phyloP scores from a whole-genome alignment of 2,888 invertebrate genomes.

The Drosophila merina region DNA sequence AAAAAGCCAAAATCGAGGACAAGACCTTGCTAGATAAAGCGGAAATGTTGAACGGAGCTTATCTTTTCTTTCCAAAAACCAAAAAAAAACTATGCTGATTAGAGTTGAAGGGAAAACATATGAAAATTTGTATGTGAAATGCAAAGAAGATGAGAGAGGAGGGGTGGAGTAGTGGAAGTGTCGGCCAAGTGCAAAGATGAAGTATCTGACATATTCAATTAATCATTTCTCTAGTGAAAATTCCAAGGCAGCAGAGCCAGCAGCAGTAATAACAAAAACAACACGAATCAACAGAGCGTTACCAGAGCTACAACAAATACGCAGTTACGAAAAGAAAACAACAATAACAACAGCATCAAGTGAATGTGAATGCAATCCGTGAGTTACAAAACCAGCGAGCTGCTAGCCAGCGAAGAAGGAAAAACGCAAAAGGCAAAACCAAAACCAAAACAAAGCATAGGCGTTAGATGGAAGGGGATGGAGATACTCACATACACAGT shows the following conservation, averaged over 20 bases:
- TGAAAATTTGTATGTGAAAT: not conserved
- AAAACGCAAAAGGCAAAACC: constrained; percentile 63
- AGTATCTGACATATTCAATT: constrained; percentile 71
- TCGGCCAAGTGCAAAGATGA: constrained; percentile 64
- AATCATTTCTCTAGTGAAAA: constrained; percentile 73
- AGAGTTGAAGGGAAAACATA: constrained; percentile 12
- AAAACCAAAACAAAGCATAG: constrained; percentile 73
- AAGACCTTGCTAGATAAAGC: constrained; percentile 24
- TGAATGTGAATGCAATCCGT: constrained; percentile 59
- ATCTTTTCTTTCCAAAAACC: constrained; percentile 25
- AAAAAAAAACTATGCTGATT: constrained; percentile 15
- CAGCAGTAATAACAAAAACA: constrained; percentile 29
- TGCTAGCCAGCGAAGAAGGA: constrained; percentile 14
- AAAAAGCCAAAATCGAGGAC: constrained; percentile 22
- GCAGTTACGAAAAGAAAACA: constrained; percentile 65
- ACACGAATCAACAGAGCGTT: constrained; percentile 67
- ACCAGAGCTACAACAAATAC: constrained; percentile 73
- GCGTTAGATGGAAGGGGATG: constrained; percentile 65
- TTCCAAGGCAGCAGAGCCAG: constrained; percentile 49
- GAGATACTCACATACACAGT: constrained; percentile 35
- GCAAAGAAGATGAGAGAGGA: not conserved
- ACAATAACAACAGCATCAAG: constrained; percentile 40
- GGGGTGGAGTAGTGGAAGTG: not conserved
- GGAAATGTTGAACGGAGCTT: constrained; percentile 22
- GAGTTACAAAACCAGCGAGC: constrained; percentile 63